A percentile compares a stretch with the other conserved stretches of the same genome.
These are phyloP conservation scores for Tinea pellionella DNA, from an alignment of 2,888 invertebrate species.

Conservation along the genomic window DNA sequence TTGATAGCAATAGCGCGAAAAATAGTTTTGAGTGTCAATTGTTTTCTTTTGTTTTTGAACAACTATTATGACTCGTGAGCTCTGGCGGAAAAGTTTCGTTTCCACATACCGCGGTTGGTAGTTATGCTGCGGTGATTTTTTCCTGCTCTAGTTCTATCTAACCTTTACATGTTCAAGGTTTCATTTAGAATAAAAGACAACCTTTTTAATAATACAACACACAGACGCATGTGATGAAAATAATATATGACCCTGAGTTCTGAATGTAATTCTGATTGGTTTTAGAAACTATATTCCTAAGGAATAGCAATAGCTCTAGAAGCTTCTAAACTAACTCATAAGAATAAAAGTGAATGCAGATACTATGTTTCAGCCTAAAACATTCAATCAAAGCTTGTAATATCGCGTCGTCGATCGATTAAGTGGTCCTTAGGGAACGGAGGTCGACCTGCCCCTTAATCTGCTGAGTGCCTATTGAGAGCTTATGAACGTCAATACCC, in stretches of 20 bases:
- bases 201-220: too few relatives aligned
- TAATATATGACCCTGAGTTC: too few relatives aligned
- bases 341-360: too few relatives aligned
- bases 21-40: slow-evolving; percentile 51
- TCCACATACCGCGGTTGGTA: not conserved
- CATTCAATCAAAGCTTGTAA: slow-evolving; percentile 14
- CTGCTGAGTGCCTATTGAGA: slow-evolving; percentile 28
- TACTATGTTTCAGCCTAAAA: not conserved
- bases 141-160: not conserved
- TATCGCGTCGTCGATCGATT: slow-evolving; percentile 21
- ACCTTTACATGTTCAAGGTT: too few relatives aligned
- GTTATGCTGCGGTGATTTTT: not conserved
- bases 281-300: too few relatives aligned
- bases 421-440: slow-evolving; percentile 20
- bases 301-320: too few relatives aligned
- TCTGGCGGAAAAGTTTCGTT: slow-evolving; percentile 12
- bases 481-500: slow-evolving; percentile 22
- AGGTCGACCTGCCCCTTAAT: slow-evolving; percentile 25
- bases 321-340: too few relatives aligned
- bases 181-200: too few relatives aligned
- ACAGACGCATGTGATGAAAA: too few relatives aligned
- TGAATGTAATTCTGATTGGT: too few relatives aligned
- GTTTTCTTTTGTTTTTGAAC: slow-evolving; percentile 33
- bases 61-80: slow-evolving; percentile 18
- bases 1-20: slow-evolving; percentile 38